Evolutionary conservation across 2,888 invertebrate genomes (phyloP).

Genomic region (Alcis repandata): DNA sequence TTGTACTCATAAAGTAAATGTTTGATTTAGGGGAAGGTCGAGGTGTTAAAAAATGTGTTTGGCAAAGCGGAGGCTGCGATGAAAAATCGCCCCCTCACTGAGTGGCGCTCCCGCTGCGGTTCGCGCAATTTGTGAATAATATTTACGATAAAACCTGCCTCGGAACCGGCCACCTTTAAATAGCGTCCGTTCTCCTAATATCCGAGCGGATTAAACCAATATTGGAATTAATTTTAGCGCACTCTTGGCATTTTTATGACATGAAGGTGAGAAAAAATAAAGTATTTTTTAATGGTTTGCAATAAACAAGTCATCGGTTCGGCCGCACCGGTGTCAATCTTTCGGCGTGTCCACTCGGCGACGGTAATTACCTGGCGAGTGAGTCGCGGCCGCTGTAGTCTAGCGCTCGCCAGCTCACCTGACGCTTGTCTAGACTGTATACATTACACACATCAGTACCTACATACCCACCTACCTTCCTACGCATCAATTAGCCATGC

Average conservation of each 20-base stretch:
- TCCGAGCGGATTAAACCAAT: slow-evolving; percentile 65
- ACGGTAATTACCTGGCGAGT: slow-evolving; percentile 74
- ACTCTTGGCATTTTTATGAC: slow-evolving; percentile 62
- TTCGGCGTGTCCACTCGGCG: slow-evolving; percentile 70
- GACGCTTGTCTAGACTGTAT: slow-evolving; percentile 42
- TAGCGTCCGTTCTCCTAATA: slow-evolving; percentile 66
- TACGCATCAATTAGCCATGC: slow-evolving; percentile 54
- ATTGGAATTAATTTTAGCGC: slow-evolving; percentile 65
- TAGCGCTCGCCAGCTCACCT: slow-evolving; percentile 53
- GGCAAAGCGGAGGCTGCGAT: slow-evolving; percentile 79
- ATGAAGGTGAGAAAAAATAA: slow-evolving; percentile 60
- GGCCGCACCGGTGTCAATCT: slow-evolving; percentile 72
- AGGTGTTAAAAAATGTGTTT: slow-evolving; percentile 86
- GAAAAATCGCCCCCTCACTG: slow-evolving; percentile 85
- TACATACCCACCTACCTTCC: slow-evolving; percentile 51
- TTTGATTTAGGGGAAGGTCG: slow-evolving; percentile 77
- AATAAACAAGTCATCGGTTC: slow-evolving; percentile 75
- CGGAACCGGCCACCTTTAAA: slow-evolving; percentile 74
- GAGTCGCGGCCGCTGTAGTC: slow-evolving; percentile 50
- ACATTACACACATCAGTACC: slow-evolving; percentile 35
- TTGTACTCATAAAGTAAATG: slow-evolving; percentile 77
- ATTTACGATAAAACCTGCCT: slow-evolving; percentile 82
- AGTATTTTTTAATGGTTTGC: slow-evolving; percentile 65
- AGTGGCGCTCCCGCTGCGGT: slow-evolving; percentile 78
- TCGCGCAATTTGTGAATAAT: slow-evolving; percentile 81